Evolutionary conservation across 2,888 invertebrate genomes (phyloP), one percentile per base, ranked within the genome.

Genomic region (Hypomecis punctinalis): DNA sequence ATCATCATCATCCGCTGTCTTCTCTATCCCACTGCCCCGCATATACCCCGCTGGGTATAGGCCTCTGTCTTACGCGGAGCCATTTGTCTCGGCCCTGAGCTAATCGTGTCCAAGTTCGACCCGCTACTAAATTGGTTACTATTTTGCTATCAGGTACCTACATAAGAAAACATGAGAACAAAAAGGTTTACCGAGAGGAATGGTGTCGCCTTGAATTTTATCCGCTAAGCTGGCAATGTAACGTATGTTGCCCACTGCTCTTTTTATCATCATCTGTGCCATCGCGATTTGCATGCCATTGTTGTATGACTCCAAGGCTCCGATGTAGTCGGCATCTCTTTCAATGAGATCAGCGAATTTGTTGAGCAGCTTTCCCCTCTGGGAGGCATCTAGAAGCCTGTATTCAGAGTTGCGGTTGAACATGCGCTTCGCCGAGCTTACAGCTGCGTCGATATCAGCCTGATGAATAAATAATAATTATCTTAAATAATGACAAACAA

Each of bases 171-270:
- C n/a, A n/a, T n/a, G n/a, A n/a, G 23, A n/a, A 48, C 9, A 39
- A 42, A 8, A 23, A 1, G 9, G 43, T 48, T 59, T 63, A 74
- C 75, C 71, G 39, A 63, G 7, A 13, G 75, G 74, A 60, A 75
- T 66, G 6, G 88, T 96, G 74, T 94, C 94, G 7, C 96, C 95
- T 73, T 97, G 96, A 78, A 95, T 95, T 86, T 98, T 98, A 80
- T 98, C 98, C 0, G 97, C 96, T 94, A 96, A 97, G 33, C 98
- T 97, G 10, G 97, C 98, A 81, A 96, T 95, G 79, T 98, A 98
- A 35, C 97, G 94, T 5, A 96, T 80, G 87, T 54, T 89, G 86
- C 59, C 94, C 80, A 59, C 93, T 81, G 67, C 83, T 76, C 0
- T 87, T 81, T 0, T 51, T 6, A 62, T n/a, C 8, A 63, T 37